Evolutionary conservation across 2,888 invertebrate genomes (phyloP), one percentile per base, ranked within the genome.

Genomic region (Hedya salicella): DNA sequence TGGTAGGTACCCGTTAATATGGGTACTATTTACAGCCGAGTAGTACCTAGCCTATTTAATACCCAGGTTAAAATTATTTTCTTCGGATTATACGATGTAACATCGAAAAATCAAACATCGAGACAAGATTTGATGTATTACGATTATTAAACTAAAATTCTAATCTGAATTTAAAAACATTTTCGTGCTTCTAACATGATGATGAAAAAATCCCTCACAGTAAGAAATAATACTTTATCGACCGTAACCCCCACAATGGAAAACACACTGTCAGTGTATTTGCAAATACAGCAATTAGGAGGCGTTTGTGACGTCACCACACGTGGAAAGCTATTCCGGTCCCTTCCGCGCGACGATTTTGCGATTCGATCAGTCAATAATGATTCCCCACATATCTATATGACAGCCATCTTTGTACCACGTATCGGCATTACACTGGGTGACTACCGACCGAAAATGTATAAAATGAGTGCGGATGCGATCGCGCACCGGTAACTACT

Each of bases 401-500:
- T 61, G 66, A 61, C 66, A 66, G 66, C 60, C 48, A 66, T 66
- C 60, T 65, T 65, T 65, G 60, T 66, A 53, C 36, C 60, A 48
- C 42, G 60, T 53, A 64, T 69, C 62, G 64, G 53, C 52, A 46
- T 65, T 68, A 70, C 67, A 68, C 72, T 75, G 69, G 42, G 72
- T 68, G 73, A 73, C 73, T 73, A 69, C 72, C 77, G 75, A 83
- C 81, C 78, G 77, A 84, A 72, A 73, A 77, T 78, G 80, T 78
- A 75, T 74, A 73, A 81, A 87, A 86, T 81, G 85, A 85, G 85
- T 61, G 72, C 85, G 88, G 88, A 86, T 83, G 86, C 83, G 87
- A 89, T 89, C 83, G 81, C 76, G 73, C 76, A 83, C 91, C 91
- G 90, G 91, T 91, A 91, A 92, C 91, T 91, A 89, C 89, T 86